Evolutionary conservation across 1,140 invertebrate genomes (phyloP).

Genomic region (Brachionus manjavacas): DNA sequence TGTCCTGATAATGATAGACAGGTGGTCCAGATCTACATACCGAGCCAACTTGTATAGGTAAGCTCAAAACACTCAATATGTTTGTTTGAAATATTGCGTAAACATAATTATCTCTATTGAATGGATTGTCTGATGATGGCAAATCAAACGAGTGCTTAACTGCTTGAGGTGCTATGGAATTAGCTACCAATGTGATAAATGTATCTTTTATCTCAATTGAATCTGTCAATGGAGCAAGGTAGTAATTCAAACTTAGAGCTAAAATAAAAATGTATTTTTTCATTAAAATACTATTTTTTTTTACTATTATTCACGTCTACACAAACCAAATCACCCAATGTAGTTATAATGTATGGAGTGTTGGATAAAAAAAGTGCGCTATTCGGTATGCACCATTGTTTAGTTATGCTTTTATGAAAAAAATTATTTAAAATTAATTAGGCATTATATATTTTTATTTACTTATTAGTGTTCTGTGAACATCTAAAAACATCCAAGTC

Average conservation of each 20-base stretch:
- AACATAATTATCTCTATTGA: not conserved
- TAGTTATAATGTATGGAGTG: constrained; percentile 8
- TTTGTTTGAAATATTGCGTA: not conserved
- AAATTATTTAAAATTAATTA: not conserved
- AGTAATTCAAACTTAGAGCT: not conserved
- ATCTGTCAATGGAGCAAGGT: not conserved
- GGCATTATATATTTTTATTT: not conserved
- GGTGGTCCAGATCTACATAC: not conserved
- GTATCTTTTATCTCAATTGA: not conserved
- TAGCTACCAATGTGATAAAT: not conserved
- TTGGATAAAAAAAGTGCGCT: not conserved
- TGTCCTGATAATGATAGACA: constrained; percentile 11
- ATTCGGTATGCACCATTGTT: constrained; percentile 12
- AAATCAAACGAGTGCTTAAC: not conserved
- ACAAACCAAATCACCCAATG: constrained; percentile 1
- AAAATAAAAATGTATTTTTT: not conserved
- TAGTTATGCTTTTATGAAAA: not conserved
- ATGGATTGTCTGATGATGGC: not conserved
- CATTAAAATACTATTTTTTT: not conserved
- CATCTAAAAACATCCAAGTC: not conserved
- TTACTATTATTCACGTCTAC: constrained; percentile 22
- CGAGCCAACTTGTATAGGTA: constrained; percentile 9
- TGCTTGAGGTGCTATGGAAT: not conserved
- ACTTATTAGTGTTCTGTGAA: not conserved
- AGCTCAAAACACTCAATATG: not conserved